Base-by-base conservation (phyloP, 2,888 invertebrate genomes). In the Mythimna impura region DNA sequence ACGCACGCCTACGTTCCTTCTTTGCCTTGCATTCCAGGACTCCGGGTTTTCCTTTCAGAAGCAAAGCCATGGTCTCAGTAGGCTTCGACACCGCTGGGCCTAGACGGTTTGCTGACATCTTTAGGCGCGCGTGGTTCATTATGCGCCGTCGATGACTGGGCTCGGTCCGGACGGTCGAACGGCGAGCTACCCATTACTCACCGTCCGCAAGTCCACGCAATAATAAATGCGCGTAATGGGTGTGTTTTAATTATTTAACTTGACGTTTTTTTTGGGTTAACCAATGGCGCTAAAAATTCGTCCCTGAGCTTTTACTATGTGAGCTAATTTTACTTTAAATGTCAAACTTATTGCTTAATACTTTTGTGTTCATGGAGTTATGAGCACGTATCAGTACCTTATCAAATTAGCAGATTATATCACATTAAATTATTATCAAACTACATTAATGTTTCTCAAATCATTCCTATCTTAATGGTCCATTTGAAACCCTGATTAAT, bases 371-470 rank as follows among this genome's bases (percentile, higher is more conserved):
- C 54, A 67, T 8, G n/a, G 17, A 40, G 10, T 25, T 65, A 34
- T 25, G 22, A 22, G 22, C 62, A 47, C 43, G 36, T 66, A 68
- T 72, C 65, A 52, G 34, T 83, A 73, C 25, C 25, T 25, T 1
- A 83, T 80, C 80, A 69, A 73, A 83, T 83, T 73, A 80, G 52
- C 9, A 65, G 81, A 84, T 84, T 43, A 58, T 65, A 80, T 84
- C 81, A 40, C 54, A n/a, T 25, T 25, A 58, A 55, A 67, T 68
- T 64, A 80, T 54, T 77, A 77, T 76, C 34, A 71, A 62, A 70
- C 47, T 61, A 54, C 70, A 68, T 83, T 83, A 80, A 67, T 54
- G 43, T 71, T 75, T 22, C 62, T 81, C 54, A 36, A 70, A 65
- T 58, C 58, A 63, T 77, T 72, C 67, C 25, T 66, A 81, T 77